Conservation (phyloP, 2,797 vertebrate genomes). For the Aeoliscus strigatus region DNA sequence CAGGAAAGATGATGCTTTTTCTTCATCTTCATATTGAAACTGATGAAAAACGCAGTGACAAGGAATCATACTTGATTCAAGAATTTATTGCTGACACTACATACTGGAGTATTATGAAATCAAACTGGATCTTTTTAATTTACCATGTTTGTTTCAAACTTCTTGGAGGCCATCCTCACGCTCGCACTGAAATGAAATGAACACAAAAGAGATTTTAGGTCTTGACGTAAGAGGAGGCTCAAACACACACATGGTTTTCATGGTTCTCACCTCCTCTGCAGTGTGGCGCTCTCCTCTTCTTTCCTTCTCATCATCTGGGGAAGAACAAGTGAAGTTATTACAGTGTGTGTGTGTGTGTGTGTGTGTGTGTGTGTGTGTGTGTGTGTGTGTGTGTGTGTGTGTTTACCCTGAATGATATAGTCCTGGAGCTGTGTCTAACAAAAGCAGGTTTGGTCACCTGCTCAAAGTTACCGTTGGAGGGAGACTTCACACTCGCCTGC, state of each 20-base stretch:
- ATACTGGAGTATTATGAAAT: background rate
- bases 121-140: no score
- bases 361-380: background rate
- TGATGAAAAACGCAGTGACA: constrained; percentile 41
- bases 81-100: background rate
- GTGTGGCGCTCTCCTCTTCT: constrained; percentile 58
- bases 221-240: background rate
- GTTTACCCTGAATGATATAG: constrained; percentile 85
- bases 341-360: background rate
- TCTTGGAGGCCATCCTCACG: constrained; percentile 65
- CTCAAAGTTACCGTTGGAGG: constrained; percentile 37
- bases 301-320: constrained; percentile 71
- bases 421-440: constrained; percentile 79
- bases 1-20: constrained; percentile 60
- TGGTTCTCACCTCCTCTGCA: constrained; percentile 74
- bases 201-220: background rate
- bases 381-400: background rate
- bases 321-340: constrained; percentile 1
- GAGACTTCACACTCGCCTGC: constrained; percentile 47
- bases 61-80: no score
- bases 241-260: background rate
- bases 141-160: constrained; percentile 61
- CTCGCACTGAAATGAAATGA: constrained; percentile 60
- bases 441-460: constrained; percentile 66
- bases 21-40: constrained; percentile 58